These are phyloP conservation scores for Halcyon chelicuti DNA, from an alignment of 2,797 vertebrate species.

Conservation along the genomic window DNA sequence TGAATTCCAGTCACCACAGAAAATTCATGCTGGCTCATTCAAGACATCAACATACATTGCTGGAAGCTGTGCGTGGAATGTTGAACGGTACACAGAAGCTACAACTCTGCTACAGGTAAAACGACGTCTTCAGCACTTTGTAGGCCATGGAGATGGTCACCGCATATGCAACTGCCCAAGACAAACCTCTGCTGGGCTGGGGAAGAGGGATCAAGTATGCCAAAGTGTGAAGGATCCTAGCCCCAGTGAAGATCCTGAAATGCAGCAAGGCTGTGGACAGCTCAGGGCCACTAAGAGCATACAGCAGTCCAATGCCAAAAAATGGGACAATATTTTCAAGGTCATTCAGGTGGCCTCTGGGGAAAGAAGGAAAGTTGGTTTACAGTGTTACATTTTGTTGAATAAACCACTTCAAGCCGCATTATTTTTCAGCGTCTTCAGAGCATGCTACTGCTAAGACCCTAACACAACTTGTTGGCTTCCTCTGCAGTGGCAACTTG, in stretches of 20 bases:
- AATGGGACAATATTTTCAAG: constrained; percentile 93
- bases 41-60: background rate
- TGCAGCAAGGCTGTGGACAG: constrained; percentile 85
- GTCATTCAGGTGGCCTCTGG: constrained; percentile 92
- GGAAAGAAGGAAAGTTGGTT: constrained; percentile 25
- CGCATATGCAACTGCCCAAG: constrained; percentile 75
- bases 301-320: constrained; percentile 88
- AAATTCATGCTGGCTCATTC: background rate
- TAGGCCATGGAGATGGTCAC: constrained; percentile 88
- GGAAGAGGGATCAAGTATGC: constrained; percentile 84
- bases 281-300: constrained; percentile 83
- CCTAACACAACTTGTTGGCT: background rate
- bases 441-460: background rate
- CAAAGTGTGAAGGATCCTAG: constrained; percentile 85
- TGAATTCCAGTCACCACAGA: background rate
- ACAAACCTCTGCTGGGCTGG: constrained; percentile 85
- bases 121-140: constrained; percentile 70
- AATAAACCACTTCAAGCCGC: background rate
- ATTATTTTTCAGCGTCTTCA: background rate
- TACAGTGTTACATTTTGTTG: background rate
- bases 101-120: constrained; percentile 67
- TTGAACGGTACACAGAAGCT: accelerated
- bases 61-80: background rate
- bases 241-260: constrained; percentile 86
- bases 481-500: background rate